Percentiles rank a stretch among this genome's conserved stretches.
phyloP scores from a whole-genome alignment of 2,797 vertebrate genomes.

The Syngnathus acus region DNA sequence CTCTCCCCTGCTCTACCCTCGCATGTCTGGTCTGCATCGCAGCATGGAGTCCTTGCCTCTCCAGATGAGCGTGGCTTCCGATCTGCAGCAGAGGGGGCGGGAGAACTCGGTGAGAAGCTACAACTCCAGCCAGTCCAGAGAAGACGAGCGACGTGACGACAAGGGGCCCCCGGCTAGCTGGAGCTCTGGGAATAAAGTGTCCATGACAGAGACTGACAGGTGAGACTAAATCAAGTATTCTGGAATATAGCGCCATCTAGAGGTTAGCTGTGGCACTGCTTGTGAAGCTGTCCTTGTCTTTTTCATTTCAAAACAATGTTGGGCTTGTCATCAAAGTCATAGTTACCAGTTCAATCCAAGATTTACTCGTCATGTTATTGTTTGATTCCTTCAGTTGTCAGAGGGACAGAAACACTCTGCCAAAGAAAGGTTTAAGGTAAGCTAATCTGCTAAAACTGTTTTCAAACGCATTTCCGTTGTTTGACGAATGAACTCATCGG shows the following conservation, averaged over 20 bases:
- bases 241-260: constrained; percentile 36
- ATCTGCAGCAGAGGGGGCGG: constrained; percentile 50
- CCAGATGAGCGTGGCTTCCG: constrained; percentile 83
- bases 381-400: constrained; percentile 72
- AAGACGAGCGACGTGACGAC: constrained; percentile 62
- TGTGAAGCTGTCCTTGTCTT: too few species aligned
- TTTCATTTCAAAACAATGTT: constrained; percentile 14
- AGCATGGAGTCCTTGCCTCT: constrained; percentile 91
- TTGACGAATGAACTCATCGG: background rate
- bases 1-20: constrained; percentile 81
- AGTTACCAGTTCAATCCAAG: constrained; percentile 52
- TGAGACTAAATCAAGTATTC: constrained; percentile 35
- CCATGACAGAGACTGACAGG: constrained; percentile 77
- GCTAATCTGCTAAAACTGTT: background rate
- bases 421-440: constrained; percentile 94
- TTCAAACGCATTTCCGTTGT: background rate
- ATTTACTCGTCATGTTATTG: constrained; percentile 26
- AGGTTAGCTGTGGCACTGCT: constrained; percentile 30
- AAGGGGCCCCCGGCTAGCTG: constrained; percentile 70
- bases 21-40: constrained; percentile 85
- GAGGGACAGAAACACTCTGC: constrained; percentile 87
- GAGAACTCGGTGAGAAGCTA: constrained; percentile 47
- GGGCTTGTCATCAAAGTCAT: constrained; percentile 33
- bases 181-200: constrained; percentile 74
- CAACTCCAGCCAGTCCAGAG: constrained; percentile 41